phyloP scores from a whole-genome alignment of 2,797 vertebrate genomes.

The Sternarchorhynchus goeldii region DNA sequence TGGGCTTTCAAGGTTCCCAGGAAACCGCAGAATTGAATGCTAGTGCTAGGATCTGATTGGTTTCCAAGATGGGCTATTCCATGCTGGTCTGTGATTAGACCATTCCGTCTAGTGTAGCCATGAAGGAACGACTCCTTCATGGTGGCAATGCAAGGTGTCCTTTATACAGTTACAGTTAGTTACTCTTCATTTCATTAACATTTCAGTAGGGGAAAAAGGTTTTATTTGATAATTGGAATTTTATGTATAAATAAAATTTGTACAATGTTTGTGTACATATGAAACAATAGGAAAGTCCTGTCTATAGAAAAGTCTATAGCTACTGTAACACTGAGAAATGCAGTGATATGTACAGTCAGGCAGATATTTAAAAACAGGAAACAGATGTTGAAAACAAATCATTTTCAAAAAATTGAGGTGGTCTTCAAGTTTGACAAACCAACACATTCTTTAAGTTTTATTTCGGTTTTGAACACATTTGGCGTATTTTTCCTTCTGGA shows the following conservation, averaged over 20 bases:
- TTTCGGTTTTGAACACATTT: too few relatives aligned
- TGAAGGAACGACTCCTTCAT: neutral
- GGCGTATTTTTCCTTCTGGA: too few relatives aligned
- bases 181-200: neutral
- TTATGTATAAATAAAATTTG: too few relatives aligned
- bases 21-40: neutral
- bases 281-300: slow-evolving; percentile 6
- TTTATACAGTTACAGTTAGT: too few relatives aligned
- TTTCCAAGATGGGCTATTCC: neutral
- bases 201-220: neutral
- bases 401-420: neutral
- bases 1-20: neutral
- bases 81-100: neutral
- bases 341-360: neutral
- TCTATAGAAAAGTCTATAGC: neutral
- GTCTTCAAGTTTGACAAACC: neutral
- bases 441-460: neutral
- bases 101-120: too few relatives aligned
- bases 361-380: slow-evolving; percentile 7
- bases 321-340: slow-evolving; percentile 1
- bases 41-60: neutral
- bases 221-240: neutral
- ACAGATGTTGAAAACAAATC: slow-evolving; percentile 16
- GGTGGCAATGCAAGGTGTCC: too few relatives aligned
- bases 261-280: too few relatives aligned